A percentile compares a stretch with the other conserved stretches of the same genome.
Evolutionary conservation across 2,113 vertebrate genomes (phyloP).

Genomic region (Anhinga anhinga): DNA sequence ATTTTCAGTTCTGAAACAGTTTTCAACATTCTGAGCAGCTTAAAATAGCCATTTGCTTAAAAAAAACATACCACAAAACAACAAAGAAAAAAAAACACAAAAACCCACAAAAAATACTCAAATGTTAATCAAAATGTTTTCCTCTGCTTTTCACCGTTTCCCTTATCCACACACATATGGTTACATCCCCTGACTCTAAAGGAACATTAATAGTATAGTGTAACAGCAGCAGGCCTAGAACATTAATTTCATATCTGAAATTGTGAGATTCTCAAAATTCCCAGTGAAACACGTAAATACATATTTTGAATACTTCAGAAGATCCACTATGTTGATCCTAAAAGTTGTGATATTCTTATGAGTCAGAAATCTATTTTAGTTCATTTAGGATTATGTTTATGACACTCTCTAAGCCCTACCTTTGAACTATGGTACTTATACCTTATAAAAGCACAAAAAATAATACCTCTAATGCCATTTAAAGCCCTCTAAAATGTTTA

Average conservation of each 20-base stretch:
- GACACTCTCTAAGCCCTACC: conserved; percentile 30
- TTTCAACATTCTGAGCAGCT: neutral
- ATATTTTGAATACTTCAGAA: neutral
- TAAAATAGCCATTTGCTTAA: neutral
- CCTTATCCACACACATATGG: neutral
- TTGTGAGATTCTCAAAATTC: neutral
- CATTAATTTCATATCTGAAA: neutral
- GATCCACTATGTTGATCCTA: neutral
- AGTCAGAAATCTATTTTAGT: conserved; percentile 50
- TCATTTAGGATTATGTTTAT: conserved; percentile 50
- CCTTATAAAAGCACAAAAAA: conserved; percentile 51
- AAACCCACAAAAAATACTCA: neutral
- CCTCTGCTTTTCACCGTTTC: neutral
- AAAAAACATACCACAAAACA: neutral
- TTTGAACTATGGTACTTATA: conserved; percentile 50
- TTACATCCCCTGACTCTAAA: neutral
- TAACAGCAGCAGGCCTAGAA: neutral
- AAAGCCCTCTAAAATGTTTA: conserved; percentile 62
- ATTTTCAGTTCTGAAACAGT: neutral
- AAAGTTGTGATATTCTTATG: neutral
- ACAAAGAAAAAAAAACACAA: neutral
- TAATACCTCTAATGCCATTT: conserved; percentile 53
- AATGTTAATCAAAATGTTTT: conserved; percentile 21
- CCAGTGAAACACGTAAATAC: neutral
- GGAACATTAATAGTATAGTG: neutral